phyloP scores from a whole-genome alignment of 2,888 invertebrate species.

The Endomychus coccineus region DNA sequence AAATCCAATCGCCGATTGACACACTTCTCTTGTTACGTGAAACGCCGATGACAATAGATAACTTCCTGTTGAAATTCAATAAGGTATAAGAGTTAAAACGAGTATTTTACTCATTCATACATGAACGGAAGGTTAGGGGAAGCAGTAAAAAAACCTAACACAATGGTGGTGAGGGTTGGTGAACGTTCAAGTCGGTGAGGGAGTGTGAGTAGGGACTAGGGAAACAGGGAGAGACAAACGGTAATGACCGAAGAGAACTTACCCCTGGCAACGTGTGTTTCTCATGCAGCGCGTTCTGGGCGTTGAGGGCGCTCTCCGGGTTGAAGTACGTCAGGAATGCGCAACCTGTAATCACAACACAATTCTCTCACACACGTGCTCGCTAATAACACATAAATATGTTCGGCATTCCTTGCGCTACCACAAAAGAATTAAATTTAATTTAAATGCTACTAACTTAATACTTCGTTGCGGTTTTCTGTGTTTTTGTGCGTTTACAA shows the following conservation, averaged over 20 bases:
- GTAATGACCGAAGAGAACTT: conserved; percentile 46
- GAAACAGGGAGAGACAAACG: neutral
- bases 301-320: conserved; percentile 89
- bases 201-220: neutral
- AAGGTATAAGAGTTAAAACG: conserved; percentile 10
- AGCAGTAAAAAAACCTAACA: conserved; percentile 10
- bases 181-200: neutral
- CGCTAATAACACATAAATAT: conserved; percentile 15
- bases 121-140: conserved; percentile 11
- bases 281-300: conserved; percentile 92
- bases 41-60: conserved; percentile 11
- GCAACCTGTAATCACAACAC: conserved; percentile 69
- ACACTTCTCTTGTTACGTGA: neutral
- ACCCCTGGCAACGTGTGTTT: conserved; percentile 98
- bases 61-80: conserved; percentile 13
- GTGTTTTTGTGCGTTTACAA: too few species aligned
- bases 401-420: conserved; percentile 5
- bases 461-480: too few species aligned
- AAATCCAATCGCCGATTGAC: neutral
- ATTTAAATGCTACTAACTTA: too few species aligned
- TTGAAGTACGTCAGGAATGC: conserved; percentile 98
- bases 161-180: conserved; percentile 5
- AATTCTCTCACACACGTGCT: conserved; percentile 23
- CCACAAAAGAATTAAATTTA: too few species aligned
- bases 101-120: conserved; percentile 13